Base-by-base conservation (phyloP, 2,888 invertebrate species). In the Schrankia costaestrigalis region DNA sequence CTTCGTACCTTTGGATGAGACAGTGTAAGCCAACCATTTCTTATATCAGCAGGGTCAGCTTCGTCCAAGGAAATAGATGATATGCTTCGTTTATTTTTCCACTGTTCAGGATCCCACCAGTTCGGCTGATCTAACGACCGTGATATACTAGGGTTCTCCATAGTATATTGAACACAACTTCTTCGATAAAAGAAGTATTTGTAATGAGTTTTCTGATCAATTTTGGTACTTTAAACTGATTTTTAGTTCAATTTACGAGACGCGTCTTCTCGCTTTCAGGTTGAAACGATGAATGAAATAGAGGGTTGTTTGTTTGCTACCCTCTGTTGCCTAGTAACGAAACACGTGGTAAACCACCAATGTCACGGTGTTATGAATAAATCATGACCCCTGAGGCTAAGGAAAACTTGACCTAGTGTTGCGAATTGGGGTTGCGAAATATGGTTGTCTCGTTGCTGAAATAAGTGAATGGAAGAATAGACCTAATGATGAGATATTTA, bases 1-100 rank as follows among this genome's bases (percentile, higher is more conserved):
- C 1, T 7, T 14, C 31, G 41, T 72, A 83, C 82, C 82, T 81
- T 71, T 27, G 66, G 39, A 37, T 69, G 63, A 2, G 67, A 46
- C 15, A 86, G 53, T 1, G 85, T 85, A 10, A 85, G 64, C 86
- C 86, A 87, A 1, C 83, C 84, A 34, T 84, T 85, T 35, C 84
- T 76, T 25, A 84, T 80, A 1, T 80, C 78, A 1, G 54, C 50
- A 0, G 78, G 77, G 31, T 85, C 79, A 11, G 67, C 69, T 3
- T 63, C 71, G 40, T 78, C 77, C 34, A 82, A 39, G 0, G 78
- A 78, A 18, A 76, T 59, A 0, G 84, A 81, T 2, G 84, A 77
- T 8, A 74, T 52, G 9, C 62, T 74, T 8, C 77, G 62, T 2
- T 48, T 54, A 10, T 46, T 12, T 55, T 71, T 79, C 80, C 82